Evolutionary conservation across 1,140 invertebrate species (phyloP).

Genomic region (roundworm (Caenorhabditis elegans)): DNA sequence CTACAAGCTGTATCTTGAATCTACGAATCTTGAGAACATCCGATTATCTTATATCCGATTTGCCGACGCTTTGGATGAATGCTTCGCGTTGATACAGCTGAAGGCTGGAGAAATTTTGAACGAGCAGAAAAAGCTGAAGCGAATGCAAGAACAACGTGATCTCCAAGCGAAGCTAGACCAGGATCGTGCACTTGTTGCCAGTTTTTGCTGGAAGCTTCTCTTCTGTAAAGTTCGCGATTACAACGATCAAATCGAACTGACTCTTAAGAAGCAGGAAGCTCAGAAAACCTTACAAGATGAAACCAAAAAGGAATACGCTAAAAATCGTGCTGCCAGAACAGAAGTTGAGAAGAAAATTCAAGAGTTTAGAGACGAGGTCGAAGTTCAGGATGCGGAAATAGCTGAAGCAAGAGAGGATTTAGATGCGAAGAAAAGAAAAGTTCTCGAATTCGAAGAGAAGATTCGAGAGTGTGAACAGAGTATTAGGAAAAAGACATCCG

Average conservation of each 20-base stretch:
- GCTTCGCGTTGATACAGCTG: neutral
- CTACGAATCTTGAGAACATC: neutral
- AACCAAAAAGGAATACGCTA: neutral
- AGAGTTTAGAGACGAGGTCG: neutral
- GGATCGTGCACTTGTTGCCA: neutral
- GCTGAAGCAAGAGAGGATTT: neutral
- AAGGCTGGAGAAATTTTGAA: neutral
- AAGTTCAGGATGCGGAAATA: neutral
- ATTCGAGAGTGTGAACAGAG: neutral
- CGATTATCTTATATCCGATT: neutral
- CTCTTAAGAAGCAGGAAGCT: neutral
- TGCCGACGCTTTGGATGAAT: neutral
- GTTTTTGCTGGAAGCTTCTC: neutral
- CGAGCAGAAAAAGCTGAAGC: neutral
- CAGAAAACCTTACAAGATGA: neutral
- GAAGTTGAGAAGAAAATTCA: neutral
- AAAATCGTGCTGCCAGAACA: neutral
- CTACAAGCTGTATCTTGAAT: slow-evolving; percentile 38
- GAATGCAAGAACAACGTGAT: neutral
- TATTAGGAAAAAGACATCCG: neutral
- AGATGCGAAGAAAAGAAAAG: neutral
- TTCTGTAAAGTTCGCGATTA: slow-evolving; percentile 2
- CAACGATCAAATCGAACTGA: neutral
- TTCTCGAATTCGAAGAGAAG: neutral
- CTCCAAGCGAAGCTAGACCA: neutral